phyloP scores from a whole-genome alignment of 1,140 invertebrate species.

The Aphelenchoides fujianensis region DNA sequence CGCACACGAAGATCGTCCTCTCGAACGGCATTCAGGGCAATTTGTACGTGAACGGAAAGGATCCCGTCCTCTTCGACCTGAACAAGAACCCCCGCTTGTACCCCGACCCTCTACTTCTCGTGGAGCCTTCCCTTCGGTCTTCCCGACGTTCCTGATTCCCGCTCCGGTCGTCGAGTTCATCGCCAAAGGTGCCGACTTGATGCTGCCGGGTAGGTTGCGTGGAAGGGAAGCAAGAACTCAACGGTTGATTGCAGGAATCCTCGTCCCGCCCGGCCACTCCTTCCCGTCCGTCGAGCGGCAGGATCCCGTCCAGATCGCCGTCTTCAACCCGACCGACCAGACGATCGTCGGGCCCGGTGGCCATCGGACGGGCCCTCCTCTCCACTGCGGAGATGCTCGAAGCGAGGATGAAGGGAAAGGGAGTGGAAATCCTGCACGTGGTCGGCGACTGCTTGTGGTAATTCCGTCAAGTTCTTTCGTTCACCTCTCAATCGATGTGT shows the following conservation, averaged over 20 bases:
- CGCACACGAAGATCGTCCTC: slow-evolving; percentile 9
- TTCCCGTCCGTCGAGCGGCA: neutral
- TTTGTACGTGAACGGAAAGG: neutral
- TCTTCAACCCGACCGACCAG: neutral
- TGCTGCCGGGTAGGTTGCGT: slow-evolving; percentile 9
- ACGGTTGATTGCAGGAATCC: neutral
- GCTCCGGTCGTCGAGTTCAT: slow-evolving; percentile 2
- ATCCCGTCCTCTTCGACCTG: neutral
- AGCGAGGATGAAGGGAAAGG: slow-evolving; percentile 15
- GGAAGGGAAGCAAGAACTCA: neutral
- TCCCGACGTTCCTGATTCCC: slow-evolving; percentile 11
- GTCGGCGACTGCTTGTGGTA: slow-evolving; percentile 33
- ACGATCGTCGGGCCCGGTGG: neutral
- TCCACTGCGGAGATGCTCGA: neutral
- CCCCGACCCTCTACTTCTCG: slow-evolving; percentile 5
- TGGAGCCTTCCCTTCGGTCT: neutral
- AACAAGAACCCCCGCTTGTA: neutral
- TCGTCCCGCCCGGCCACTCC: neutral
- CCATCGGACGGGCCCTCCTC: neutral
- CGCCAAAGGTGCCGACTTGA: slow-evolving; percentile 14
- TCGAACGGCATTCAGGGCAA: neutral
- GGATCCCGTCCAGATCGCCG: neutral
- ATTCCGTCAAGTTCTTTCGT: neutral
- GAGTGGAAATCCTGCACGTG: slow-evolving; percentile 30
- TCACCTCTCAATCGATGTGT: neutral